Evolutionary conservation across 2,888 invertebrate species (phyloP), one percentile per base, ranked within the genome.

Genomic region (Artemia sinica): DNA sequence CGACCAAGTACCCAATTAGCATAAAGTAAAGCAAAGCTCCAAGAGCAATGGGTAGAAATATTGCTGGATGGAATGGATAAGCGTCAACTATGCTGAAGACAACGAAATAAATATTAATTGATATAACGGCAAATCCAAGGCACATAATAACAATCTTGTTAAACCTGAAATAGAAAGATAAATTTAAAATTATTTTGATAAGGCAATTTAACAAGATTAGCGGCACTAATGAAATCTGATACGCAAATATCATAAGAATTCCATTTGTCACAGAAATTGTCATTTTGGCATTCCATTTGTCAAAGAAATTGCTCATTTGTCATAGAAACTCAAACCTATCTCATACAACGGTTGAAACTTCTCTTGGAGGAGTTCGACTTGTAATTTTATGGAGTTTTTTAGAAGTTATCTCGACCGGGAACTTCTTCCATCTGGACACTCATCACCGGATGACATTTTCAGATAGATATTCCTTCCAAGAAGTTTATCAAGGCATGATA

Each of bases 21-120:
- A 82, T 72, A 65, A 90, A 77, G 78, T 91, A 91, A 50, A 85
- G 75, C 67, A 84, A 74, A 10, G 85, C 83, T 73, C 85, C 82
- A 66, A 87, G 74, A 41, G 81, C 78, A 7, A 83, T 72, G 28
- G 73, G 74, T 0, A 79, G 71, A 69, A 79, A 78, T 1, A 80
- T 74, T n/a, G 77, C 77, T 80, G 81, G 81, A 70, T 76, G 74
- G 14, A 72, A 65, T 14, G 81, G 74, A 8, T 82, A 73, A 2
- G 77, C 75, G 8, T 78, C 75, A 48, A 80, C 76, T 1, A 87
- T 82, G 72, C 83, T 84, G 68, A 81, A 81, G 18, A 83, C 78
- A 12, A 90, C 87, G 77, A 90, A 89, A 76, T 84, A 89, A 71
- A 89, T 81, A 77, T 91, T 91, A 74, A 91, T 89, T 8, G 77